Evolutionary conservation across 2,888 invertebrate genomes (phyloP).

Genomic region (Spisula solida): DNA sequence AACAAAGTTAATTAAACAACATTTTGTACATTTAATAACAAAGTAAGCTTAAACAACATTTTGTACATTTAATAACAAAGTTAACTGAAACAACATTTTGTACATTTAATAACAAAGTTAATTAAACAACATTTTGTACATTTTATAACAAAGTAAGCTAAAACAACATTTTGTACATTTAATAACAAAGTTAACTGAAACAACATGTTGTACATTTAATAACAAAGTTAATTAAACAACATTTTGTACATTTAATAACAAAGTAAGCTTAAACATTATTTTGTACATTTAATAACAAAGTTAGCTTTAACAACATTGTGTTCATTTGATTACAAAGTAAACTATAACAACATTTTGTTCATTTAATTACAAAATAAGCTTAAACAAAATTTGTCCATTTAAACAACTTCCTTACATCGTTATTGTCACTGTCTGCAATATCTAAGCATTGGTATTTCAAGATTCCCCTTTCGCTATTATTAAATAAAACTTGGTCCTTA

Average conservation of each 20-base stretch:
- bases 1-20: constrained; percentile 71
- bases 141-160: constrained; percentile 76
- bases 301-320: constrained; percentile 54
- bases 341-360: constrained; percentile 6
- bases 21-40: constrained; percentile 35
- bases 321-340: constrained; percentile 73
- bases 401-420: too few relatives aligned
- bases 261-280: constrained; percentile 67
- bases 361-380: constrained; percentile 75
- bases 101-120: constrained; percentile 74
- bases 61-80: constrained; percentile 66
- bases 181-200: constrained; percentile 74
- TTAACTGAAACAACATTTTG: constrained; percentile 53
- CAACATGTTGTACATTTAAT: too few relatives aligned
- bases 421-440: too few relatives aligned
- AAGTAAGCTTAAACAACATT: constrained; percentile 68
- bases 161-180: too few relatives aligned
- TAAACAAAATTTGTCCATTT: too few relatives aligned
- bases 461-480: too few relatives aligned
- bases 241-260: constrained; percentile 35
- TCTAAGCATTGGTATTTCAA: too few relatives aligned
- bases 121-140: constrained; percentile 10
- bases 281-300: constrained; percentile 66
- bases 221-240: constrained; percentile 71
- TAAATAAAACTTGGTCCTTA: too few relatives aligned